These are phyloP conservation scores for Myopa testacea DNA, from an alignment of 2,888 invertebrate species.

Conservation along the genomic window DNA sequence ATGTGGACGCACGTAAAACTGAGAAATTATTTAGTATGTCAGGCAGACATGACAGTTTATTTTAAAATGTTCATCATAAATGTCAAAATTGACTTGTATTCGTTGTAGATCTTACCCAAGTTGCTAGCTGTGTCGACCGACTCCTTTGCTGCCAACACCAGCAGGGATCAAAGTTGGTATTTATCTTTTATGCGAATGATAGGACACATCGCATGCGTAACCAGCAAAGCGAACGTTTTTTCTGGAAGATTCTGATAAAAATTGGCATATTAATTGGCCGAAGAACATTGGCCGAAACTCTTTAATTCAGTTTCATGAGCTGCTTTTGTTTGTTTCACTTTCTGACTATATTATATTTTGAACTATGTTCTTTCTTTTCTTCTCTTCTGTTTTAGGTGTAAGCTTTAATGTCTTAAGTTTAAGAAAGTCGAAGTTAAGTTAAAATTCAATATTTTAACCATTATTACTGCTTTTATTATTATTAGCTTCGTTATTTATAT, in stretches of 20 bases:
- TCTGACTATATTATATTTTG: no score
- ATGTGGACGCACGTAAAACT: conserved; percentile 48
- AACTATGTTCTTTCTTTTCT: no score
- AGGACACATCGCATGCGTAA: background rate
- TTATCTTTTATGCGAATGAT: conserved; percentile 1
- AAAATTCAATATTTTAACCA: no score
- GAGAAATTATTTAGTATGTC: conserved; percentile 59
- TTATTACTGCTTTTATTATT: no score
- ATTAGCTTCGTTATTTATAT: no score
- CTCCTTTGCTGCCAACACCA: background rate
- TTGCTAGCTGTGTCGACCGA: background rate
- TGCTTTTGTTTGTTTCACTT: no score
- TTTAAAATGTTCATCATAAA: conserved; percentile 60
- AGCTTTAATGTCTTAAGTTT: no score
- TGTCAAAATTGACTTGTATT: conserved; percentile 58
- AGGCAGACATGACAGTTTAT: conserved; percentile 58
- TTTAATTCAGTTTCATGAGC: no score
- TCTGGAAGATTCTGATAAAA: background rate
- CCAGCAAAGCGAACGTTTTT: background rate
- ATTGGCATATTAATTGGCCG: no score
- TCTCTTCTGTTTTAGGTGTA: no score
- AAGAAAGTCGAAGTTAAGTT: no score
- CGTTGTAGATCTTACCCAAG: conserved; percentile 59
- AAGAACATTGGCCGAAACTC: no score
- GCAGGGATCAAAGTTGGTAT: background rate